Evolutionary conservation across 2,888 invertebrate genomes (phyloP), one percentile per base, ranked within the genome.

Genomic region (Lithosia quadra): DNA sequence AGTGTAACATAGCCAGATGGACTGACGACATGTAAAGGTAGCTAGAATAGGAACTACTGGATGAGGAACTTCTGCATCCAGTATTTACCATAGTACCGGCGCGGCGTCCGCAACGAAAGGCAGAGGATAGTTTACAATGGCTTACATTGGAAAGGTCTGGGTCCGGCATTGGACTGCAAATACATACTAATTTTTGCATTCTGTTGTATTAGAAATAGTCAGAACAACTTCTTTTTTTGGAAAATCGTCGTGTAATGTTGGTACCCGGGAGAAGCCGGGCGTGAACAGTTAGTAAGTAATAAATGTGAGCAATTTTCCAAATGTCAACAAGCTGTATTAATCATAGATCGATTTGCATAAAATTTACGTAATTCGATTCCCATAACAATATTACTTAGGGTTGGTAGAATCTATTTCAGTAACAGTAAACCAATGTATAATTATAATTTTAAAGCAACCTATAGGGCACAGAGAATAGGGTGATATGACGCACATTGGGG

Each of bases 321-420:
- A 59, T 73, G 71, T 73, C 68, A 71, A 73, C 65, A 64, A 62
- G 36, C 57, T 62, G 67, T 65, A 72, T 79, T 69, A 74, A 73
- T 81, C 67, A 49, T 49, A 73, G 80, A 73, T 53, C 62, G 68
- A 67, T 62, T 53, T 80, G 72, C 70, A 60, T 78, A 62, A 65
- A 22, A 72, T 72, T 81, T 76, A 67, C 79, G 71, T 69, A 81
- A 81, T 69, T 55, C 18, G 7, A 57, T 18, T 56, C 63, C 56
- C 64, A 69, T 71, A 72, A 81, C 72, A 81, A 72, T 70, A n/a
- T 49, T 28, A 28, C 22, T 8, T 69, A 79, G 76, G 81, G 79
- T 60, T 78, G 76, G 21, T 56, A 55, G 10, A 10, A 57, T 60
- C 13, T 34, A 8, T 59, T 34, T 62, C 24, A 13, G 5, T 56